phyloP scores from a whole-genome alignment of 2,113 vertebrate species.

The Phalacrocorax brasilianus region DNA sequence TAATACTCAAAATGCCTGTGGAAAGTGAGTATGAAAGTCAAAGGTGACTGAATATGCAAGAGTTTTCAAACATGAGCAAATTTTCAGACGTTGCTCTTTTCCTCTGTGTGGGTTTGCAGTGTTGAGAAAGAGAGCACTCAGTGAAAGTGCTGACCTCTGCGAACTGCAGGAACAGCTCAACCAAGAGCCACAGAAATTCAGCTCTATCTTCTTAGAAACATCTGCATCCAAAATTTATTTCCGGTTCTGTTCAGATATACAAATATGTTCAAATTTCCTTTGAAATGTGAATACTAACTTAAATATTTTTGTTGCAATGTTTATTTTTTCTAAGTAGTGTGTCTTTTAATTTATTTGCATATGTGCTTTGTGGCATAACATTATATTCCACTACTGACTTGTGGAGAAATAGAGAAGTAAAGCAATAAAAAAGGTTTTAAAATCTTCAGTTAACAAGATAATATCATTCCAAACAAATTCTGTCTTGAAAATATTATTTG shows the following conservation, averaged over 20 bases:
- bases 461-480: neutral
- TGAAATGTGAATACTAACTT: neutral
- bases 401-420: neutral
- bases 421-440: neutral
- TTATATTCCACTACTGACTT: neutral
- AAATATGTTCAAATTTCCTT: neutral
- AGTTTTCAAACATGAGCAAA: neutral
- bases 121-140: neutral
- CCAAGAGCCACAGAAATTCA: neutral
- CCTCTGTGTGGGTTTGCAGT: neutral
- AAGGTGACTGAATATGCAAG: neutral
- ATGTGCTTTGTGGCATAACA: neutral
- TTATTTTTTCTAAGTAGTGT: neutral
- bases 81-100: neutral
- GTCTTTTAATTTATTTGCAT: neutral
- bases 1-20: neutral
- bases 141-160: neutral
- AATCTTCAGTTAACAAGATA: neutral
- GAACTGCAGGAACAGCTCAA: neutral
- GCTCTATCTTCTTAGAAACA: neutral
- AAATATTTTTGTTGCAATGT: neutral
- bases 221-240: neutral
- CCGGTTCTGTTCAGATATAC: neutral
- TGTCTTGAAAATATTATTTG: neutral
- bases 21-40: neutral